Evolutionary conservation across 2,797 vertebrate species (phyloP).

Genomic region (Avahi laniger): DNA sequence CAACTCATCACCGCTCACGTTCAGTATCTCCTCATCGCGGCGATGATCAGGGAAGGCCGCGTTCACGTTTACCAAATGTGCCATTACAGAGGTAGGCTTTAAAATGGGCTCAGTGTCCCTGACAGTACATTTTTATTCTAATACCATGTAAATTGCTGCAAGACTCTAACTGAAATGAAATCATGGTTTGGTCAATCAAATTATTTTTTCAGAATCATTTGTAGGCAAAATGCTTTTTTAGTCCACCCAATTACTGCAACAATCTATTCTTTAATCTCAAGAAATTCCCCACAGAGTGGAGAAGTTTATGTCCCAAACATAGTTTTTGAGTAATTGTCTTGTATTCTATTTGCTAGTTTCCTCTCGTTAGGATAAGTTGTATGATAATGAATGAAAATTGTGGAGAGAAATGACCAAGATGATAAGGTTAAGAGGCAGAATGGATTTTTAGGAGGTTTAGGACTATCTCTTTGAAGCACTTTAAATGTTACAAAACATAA

Average conservation of each 20-base stretch:
- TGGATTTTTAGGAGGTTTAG: not conserved
- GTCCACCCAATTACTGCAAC: not conserved
- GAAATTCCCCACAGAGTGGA: not conserved
- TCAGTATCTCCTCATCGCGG: slow-evolving; percentile 96
- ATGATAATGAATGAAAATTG: not conserved
- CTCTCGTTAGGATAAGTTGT: not conserved
- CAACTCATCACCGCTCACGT: slow-evolving; percentile 95
- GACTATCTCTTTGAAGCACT: not conserved
- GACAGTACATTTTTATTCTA: not conserved
- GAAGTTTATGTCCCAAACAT: not conserved
- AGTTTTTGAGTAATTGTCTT: not conserved
- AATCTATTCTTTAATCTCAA: not conserved
- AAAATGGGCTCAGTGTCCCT: not conserved
- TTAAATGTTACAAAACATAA: not conserved
- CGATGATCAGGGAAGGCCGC: slow-evolving; percentile 94
- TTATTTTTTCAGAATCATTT: not conserved
- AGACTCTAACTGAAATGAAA: not conserved
- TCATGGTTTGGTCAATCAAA: not conserved
- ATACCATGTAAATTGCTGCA: not conserved
- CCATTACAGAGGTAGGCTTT: slow-evolving; percentile 96
- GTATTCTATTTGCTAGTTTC: not conserved
- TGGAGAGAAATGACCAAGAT: not conserved
- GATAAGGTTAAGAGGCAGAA: not conserved
- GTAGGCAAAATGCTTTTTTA: not conserved
- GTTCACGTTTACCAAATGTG: slow-evolving; percentile 95